Conservation (phyloP, 2,888 invertebrate genomes). For the Andrena marginata region DNA sequence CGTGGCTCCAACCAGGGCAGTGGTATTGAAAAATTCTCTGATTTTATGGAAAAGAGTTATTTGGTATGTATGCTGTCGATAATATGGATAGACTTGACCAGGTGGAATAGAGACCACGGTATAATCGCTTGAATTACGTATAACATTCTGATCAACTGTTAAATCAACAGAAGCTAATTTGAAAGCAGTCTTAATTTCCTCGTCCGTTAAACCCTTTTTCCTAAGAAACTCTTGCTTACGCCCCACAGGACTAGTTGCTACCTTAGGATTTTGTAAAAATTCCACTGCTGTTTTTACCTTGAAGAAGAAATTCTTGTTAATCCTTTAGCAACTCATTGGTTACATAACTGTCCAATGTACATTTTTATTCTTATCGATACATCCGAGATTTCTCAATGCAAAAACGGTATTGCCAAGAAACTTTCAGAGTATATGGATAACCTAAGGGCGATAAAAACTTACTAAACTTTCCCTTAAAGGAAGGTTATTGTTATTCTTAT, state of each 20-base stretch:
- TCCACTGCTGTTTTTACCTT: slow-evolving; percentile 94
- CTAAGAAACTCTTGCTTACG: slow-evolving; percentile 93
- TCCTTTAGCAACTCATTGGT: not conserved
- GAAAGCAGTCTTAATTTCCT: slow-evolving; percentile 91
- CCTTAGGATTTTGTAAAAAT: slow-evolving; percentile 94
- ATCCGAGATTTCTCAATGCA: not conserved
- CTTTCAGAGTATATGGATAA: slow-evolving; percentile 32
- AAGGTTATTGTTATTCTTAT: slow-evolving; percentile 73
- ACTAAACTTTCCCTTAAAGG: slow-evolving; percentile 79
- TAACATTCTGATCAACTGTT: slow-evolving; percentile 56
- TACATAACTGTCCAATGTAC: slow-evolving; percentile 30
- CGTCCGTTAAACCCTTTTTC: slow-evolving; percentile 91
- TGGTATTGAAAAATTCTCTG: slow-evolving; percentile 90
- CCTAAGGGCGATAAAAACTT: slow-evolving; percentile 64
- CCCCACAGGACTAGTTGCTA: slow-evolving; percentile 90
- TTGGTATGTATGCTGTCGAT: slow-evolving; percentile 76
- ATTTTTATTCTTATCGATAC: not conserved
- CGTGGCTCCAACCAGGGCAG: slow-evolving; percentile 92
- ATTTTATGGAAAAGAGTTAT: slow-evolving; percentile 86
- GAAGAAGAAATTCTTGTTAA: slow-evolving; percentile 31
- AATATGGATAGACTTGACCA: slow-evolving; percentile 68
- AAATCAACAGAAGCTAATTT: slow-evolving; percentile 86
- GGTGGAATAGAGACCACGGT: slow-evolving; percentile 78
- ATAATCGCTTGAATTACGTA: slow-evolving; percentile 71
- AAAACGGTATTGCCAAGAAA: not conserved